Evolutionary conservation across 2,797 vertebrate species (phyloP).

Genomic region (Botia almorhae): DNA sequence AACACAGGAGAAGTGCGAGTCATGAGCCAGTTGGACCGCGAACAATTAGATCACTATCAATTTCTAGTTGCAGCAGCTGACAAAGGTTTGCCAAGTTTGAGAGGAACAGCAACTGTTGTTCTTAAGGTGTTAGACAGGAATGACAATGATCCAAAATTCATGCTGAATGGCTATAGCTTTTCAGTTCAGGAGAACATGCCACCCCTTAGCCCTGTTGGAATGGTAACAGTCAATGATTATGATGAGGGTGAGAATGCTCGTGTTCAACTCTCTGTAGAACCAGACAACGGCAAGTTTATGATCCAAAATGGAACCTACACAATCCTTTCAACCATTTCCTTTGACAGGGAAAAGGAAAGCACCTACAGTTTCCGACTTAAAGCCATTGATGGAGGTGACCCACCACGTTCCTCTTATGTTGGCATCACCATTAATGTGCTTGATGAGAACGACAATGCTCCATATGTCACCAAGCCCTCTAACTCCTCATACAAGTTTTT

Average conservation of each 20-base stretch:
- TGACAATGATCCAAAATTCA: constrained; percentile 98
- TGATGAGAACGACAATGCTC: constrained; percentile 96
- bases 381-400: constrained; percentile 90
- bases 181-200: constrained; percentile 97
- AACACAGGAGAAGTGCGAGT: constrained; percentile 88
- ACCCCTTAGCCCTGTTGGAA: constrained; percentile 91
- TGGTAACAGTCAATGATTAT: constrained; percentile 92
- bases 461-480: constrained; percentile 92
- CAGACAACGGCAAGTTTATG: constrained; percentile 94
- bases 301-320: constrained; percentile 96
- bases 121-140: constrained; percentile 93
- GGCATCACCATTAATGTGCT: constrained; percentile 96
- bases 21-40: constrained; percentile 89
- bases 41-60: constrained; percentile 87
- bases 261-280: constrained; percentile 89
- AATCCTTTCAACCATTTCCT: constrained; percentile 96
- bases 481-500: constrained; percentile 94
- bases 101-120: constrained; percentile 90
- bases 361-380: constrained; percentile 96
- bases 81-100: constrained; percentile 90
- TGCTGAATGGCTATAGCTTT: constrained; percentile 95
- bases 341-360: constrained; percentile 95
- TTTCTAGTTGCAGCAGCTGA: constrained; percentile 91
- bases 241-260: constrained; percentile 93
- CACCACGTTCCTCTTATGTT: constrained; percentile 92